Percentiles rank a stretch among this genome's conserved stretches.
Conservation (phyloP, 2,113 vertebrate genomes). For the Eonycteris spelaea region DNA sequence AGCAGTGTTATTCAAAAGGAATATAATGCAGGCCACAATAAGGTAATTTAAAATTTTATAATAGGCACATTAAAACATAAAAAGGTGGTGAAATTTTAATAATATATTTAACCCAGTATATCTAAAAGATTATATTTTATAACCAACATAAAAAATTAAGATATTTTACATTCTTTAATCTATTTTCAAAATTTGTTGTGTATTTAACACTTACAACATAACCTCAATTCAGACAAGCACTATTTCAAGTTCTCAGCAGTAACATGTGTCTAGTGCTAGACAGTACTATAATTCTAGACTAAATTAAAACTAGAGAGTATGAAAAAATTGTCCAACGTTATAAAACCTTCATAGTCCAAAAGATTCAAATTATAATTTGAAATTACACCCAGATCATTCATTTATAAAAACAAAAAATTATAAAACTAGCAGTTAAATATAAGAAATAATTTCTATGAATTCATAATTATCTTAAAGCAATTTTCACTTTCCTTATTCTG, state of each 20-base stretch:
- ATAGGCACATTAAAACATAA: background rate
- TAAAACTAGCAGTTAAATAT: background rate
- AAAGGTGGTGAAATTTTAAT: background rate
- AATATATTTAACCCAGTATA: background rate
- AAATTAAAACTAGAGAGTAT: background rate
- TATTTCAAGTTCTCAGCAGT: background rate
- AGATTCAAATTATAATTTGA: background rate
- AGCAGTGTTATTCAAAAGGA: background rate
- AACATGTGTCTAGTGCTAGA: background rate
- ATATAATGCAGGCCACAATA: background rate
- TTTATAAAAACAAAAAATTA: background rate
- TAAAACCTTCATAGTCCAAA: background rate
- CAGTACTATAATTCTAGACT: background rate
- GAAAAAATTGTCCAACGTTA: background rate
- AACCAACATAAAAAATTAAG: background rate
- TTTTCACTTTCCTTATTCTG: slow-evolving; percentile 1
- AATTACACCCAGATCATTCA: background rate
- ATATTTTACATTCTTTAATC: background rate
- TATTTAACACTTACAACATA: background rate
- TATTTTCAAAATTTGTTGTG: background rate
- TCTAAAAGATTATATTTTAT: background rate
- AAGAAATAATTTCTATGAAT: background rate
- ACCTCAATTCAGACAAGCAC: background rate
- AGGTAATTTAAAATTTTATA: background rate
- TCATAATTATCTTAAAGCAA: background rate